Evolutionary conservation across 1,140 invertebrate species (phyloP), one percentile per base, ranked within the genome.

Genomic region (Drosophila lacertosa): DNA sequence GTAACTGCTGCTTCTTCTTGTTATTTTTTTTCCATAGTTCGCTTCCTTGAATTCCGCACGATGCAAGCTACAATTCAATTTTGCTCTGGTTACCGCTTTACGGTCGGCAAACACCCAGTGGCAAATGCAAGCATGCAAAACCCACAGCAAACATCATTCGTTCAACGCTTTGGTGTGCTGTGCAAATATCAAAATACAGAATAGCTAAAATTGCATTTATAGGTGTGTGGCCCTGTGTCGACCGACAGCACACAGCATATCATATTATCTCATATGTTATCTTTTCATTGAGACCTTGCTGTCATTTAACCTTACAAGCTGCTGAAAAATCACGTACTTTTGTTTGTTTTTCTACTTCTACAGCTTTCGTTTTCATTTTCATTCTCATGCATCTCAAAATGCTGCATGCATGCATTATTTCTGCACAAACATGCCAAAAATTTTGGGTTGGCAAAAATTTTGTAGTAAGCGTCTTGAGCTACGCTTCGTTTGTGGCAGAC

Each of bases 381-480:
- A 22, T 22, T 2, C 20, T 22, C 20, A 29, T 55, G n/a, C 9
- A 42, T n/a, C 22, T 20, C 15, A 32, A 72, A 60, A 29, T 11
- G 50, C 40, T 18, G 29, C 20, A 51, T 26, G 9, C 45, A 33
- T 22, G 29, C n/a, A n/a, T 29, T 29, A 9, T 29, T 9, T 29
- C 26, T 29, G 26, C 13, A 18, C 48, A 22, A 72, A 62, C 59
- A 81, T 72, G 77, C 66, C 47, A 76, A 66, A 54, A 50, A 66
- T 59, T 78, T 78, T 79, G 53, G 40, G 1, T 6, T 40, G 40
- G 4, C 1, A 18, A 9, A 7, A 40, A n/a, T n/a, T 9, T 18
- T 18, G 39, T 18, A 0, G 7, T 4, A 9, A 16, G 37, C 9
- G 10, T 7, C 37, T 18, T 39, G 2, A 22, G 20, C 20, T 2